Evolutionary conservation across 1,140 invertebrate genomes (phyloP).

Genomic region (Drosophila rhopaloa): DNA sequence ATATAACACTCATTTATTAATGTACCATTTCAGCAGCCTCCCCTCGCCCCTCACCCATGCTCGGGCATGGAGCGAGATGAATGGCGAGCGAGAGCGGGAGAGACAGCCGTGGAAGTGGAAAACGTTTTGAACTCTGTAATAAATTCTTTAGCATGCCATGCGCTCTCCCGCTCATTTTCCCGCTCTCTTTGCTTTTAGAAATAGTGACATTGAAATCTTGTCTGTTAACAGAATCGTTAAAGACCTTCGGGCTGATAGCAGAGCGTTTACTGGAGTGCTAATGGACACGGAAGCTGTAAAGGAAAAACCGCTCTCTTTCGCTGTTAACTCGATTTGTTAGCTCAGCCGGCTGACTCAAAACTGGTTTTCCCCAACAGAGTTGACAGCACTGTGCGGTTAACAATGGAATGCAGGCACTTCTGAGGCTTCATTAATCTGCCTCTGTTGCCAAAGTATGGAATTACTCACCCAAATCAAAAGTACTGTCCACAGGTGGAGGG

Average conservation of each 20-base stretch:
- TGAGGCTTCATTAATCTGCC: constrained; percentile 20
- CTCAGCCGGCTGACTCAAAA: constrained; percentile 29
- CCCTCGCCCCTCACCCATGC: neutral
- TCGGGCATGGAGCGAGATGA: constrained; percentile 6
- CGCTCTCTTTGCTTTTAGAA: constrained; percentile 32
- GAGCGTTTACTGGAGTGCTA: constrained; percentile 6
- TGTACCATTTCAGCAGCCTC: constrained; percentile 64
- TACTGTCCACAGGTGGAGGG: constrained; percentile 5
- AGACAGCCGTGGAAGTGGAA: constrained; percentile 26
- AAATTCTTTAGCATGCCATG: constrained; percentile 57
- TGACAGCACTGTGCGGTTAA: constrained; percentile 24
- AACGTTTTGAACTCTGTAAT: constrained; percentile 62
- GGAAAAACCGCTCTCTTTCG: neutral
- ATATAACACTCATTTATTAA: constrained; percentile 82
- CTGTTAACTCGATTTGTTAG: constrained; percentile 10
- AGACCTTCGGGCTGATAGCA: constrained; percentile 54
- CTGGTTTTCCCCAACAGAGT: constrained; percentile 23
- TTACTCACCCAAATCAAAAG: constrained; percentile 16
- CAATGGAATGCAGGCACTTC: constrained; percentile 33
- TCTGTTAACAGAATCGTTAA: constrained; percentile 64
- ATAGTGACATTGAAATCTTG: constrained; percentile 75
- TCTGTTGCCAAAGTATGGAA: constrained; percentile 9
- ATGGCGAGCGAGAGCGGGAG: constrained; percentile 14
- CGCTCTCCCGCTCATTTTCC: constrained; percentile 8
- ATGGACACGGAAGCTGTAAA: constrained; percentile 13